Conservation (phyloP, 2,113 vertebrate genomes). For the Mustela nigripes region DNA sequence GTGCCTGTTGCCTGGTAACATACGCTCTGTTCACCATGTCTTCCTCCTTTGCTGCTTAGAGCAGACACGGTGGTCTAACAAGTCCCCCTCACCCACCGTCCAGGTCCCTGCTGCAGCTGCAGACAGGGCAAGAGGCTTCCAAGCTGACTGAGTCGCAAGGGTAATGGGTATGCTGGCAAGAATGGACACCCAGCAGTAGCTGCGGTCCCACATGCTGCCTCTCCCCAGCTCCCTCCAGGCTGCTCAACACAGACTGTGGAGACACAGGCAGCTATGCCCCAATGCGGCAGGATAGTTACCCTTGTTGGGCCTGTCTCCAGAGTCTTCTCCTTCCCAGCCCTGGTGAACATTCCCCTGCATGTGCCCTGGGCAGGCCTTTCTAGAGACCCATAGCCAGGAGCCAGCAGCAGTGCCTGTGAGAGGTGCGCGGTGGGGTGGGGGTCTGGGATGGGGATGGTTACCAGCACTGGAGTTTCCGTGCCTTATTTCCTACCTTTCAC, state of each 20-base stretch:
- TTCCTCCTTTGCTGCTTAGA: slow-evolving; percentile 3
- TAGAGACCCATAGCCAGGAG: not conserved
- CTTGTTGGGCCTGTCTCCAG: not conserved
- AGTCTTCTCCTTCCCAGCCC: not conserved
- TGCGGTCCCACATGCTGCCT: not conserved
- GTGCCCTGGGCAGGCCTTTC: not conserved
- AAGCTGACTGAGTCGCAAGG: not conserved
- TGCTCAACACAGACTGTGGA: not conserved
- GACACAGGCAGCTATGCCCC: not conserved
- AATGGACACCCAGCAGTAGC: not conserved
- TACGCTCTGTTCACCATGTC: not conserved
- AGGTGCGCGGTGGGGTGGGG: fast-evolving
- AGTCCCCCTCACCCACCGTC: not conserved
- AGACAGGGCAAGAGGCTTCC: not conserved
- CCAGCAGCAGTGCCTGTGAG: not conserved
- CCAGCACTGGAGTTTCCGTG: not conserved
- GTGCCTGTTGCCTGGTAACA: not conserved
- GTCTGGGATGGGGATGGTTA: too few relatives aligned
- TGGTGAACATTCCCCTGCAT: not conserved
- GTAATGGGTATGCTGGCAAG: not conserved
- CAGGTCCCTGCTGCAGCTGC: not conserved
- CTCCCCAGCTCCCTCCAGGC: not conserved
- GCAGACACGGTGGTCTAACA: not conserved
- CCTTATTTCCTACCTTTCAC: not conserved
- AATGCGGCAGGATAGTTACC: not conserved